Conservation (phyloP, 1,140 invertebrate species). For the Saccostrea glomerata region DNA sequence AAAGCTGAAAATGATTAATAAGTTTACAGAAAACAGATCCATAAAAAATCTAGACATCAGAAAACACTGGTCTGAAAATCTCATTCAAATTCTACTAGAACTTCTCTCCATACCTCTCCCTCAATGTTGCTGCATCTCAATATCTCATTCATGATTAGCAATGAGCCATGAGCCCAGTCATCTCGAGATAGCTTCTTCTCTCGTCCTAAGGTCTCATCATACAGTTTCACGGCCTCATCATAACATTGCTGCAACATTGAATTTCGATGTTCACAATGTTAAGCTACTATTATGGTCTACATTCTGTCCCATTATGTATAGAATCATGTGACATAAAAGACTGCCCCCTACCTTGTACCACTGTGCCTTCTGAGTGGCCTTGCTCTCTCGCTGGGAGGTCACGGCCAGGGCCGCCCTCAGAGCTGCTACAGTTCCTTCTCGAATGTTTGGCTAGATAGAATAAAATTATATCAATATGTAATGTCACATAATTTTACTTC, state of each 20-base stretch:
- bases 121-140: conserved; percentile 93
- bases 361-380: conserved; percentile 91
- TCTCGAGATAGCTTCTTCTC: conserved; percentile 91
- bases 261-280: no score
- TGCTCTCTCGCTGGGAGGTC: conserved; percentile 95
- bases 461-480: background rate
- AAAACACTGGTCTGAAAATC: no score
- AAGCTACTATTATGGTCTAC: no score
- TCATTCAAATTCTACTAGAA: no score
- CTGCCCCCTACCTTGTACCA: conserved; percentile 85
- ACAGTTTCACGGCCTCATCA: conserved; percentile 90
- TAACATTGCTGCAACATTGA: conserved; percentile 87
- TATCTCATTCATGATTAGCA: conserved; percentile 96
- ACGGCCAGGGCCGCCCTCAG: conserved; percentile 94
- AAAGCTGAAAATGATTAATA: no score
- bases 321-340: no score
- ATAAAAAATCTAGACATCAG: no score
- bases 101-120: conserved; percentile 83
- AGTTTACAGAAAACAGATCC: no score
- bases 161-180: conserved; percentile 94
- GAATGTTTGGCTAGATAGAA: conserved; percentile 84
- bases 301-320: no score
- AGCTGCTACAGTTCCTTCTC: conserved; percentile 95
- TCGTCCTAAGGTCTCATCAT: conserved; percentile 84
- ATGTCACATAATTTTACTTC: no score